phyloP scores from a whole-genome alignment of 2,888 invertebrate species.

The Petrolisthes manimaculis region DNA sequence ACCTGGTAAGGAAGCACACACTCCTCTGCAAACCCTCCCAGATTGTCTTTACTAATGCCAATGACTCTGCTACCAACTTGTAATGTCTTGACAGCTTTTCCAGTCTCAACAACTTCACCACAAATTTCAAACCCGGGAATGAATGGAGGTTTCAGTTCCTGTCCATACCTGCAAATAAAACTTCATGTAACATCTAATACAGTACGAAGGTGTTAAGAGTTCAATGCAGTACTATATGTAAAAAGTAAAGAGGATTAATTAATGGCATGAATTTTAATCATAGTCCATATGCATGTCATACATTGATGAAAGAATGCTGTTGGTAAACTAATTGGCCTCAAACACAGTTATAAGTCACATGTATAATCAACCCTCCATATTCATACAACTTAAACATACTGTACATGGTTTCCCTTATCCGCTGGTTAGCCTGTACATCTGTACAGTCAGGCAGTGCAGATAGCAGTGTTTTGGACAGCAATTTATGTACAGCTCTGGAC shows the following conservation, averaged over 20 bases:
- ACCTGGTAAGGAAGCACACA: slow-evolving; percentile 72
- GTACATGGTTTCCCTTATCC: no score
- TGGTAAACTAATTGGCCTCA: no score
- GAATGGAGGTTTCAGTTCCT: slow-evolving; percentile 73
- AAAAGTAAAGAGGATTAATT: not conserved
- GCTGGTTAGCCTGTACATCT: no score
- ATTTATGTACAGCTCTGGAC: no score
- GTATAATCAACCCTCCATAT: no score
- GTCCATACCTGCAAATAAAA: slow-evolving; percentile 72
- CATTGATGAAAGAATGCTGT: no score
- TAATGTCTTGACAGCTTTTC: slow-evolving; percentile 67
- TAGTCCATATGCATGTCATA: not conserved
- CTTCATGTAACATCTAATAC: not conserved
- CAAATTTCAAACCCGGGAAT: slow-evolving; percentile 77
- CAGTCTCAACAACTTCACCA: slow-evolving; percentile 69
- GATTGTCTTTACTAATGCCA: slow-evolving; percentile 73
- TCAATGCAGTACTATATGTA: not conserved
- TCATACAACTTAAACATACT: no score
- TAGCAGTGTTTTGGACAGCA: no score
- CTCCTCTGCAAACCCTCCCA: slow-evolving; percentile 77
- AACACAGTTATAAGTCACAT: no score
- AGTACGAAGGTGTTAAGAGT: not conserved
- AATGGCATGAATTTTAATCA: not conserved
- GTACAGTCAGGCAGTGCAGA: no score
- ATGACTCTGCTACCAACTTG: slow-evolving; percentile 75